Evolutionary conservation across 64 coral and sea anemone species (phyloP), one percentile per base, ranked within the genome.

Genomic region (Platygyra sinensis): DNA sequence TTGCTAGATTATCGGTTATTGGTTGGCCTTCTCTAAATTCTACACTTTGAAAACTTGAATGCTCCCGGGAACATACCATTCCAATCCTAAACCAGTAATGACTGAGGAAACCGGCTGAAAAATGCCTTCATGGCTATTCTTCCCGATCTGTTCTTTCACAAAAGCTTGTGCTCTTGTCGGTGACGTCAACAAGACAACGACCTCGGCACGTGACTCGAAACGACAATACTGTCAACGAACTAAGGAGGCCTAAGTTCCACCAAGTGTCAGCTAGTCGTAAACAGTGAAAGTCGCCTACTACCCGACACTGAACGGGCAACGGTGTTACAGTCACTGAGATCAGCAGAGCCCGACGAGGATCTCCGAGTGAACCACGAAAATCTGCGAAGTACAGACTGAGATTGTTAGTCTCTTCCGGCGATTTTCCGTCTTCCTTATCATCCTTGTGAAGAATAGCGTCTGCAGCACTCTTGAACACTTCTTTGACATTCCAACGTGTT

Each of bases 361-460:
- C 95, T 92, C 83, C 95, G 87, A 91, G 88, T 74, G 52, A 99
- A 92, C 67, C 97, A 88, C 39, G 97, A 99, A 99, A 99, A 91
- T 84, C 83, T 93, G 2, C 91, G 60, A 60, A 99, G 91, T 62
- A 99, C 89, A 3, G 97, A 99, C 32, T 95, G 91, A 1, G 94
- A 75, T 82, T 97, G 10, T 83, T 83, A 13, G 79, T 78, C 64
- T 91, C 88, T 74, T 90, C 91, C 28, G 25, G 86, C 17, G 50
- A 28, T 79, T 73, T 80, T 57, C 54, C 54, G 10, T 57, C 54
- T 12, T 57, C 54, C 33, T 82, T 73, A 55, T 95, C 97, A 54
- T 80, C 90, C 78, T 99, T 99, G 74, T 42, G 63, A 17, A 99
- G 80, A 69, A 99, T 99, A 20, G 97, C 94, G 20, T 95, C 97